These are phyloP conservation scores for Drosophila tropicalis DNA, from an alignment of 1,140 invertebrate species.

Conservation along the genomic window DNA sequence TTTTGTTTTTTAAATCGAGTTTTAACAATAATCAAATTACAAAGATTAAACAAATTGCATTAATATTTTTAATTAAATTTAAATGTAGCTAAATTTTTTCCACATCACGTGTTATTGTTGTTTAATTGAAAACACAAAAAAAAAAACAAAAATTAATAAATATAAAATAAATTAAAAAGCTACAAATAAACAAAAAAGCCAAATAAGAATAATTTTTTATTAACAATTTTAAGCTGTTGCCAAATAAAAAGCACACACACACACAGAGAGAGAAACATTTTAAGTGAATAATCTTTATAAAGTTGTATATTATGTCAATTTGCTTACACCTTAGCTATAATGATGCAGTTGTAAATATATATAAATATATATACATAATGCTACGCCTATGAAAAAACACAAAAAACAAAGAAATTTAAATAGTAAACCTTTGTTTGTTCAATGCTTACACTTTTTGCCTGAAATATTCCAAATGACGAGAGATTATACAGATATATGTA, in stretches of 20 bases:
- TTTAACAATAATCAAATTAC: slow-evolving; percentile 16
- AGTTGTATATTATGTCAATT: slow-evolving; percentile 14
- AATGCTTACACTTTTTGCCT: slow-evolving; percentile 3
- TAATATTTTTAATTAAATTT: slow-evolving; percentile 68
- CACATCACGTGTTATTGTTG: slow-evolving; percentile 78
- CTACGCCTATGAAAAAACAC: background rate
- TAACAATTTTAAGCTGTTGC: slow-evolving; percentile 32
- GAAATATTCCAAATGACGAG: background rate
- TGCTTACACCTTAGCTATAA: slow-evolving; percentile 10
- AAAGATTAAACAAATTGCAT: slow-evolving; percentile 30
- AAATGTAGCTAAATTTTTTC: slow-evolving; percentile 72
- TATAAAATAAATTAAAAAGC: slow-evolving; percentile 21
- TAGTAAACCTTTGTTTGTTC: background rate
- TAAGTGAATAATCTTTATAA: slow-evolving; percentile 7
- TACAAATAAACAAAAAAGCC: slow-evolving; percentile 6
- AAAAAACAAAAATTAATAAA: slow-evolving; percentile 24
- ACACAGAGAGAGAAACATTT: background rate
- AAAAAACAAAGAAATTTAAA: background rate
- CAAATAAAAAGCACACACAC: slow-evolving; percentile 12
- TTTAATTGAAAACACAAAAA: slow-evolving; percentile 45
- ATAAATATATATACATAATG: background rate
- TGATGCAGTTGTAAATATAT: slow-evolving; percentile 12
- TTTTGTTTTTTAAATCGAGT: background rate
- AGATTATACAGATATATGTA: background rate
- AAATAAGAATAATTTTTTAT: slow-evolving; percentile 30